Evolutionary conservation across 2,797 vertebrate species (phyloP), one percentile per base, ranked within the genome.

Genomic region (Salmo trutta): DNA sequence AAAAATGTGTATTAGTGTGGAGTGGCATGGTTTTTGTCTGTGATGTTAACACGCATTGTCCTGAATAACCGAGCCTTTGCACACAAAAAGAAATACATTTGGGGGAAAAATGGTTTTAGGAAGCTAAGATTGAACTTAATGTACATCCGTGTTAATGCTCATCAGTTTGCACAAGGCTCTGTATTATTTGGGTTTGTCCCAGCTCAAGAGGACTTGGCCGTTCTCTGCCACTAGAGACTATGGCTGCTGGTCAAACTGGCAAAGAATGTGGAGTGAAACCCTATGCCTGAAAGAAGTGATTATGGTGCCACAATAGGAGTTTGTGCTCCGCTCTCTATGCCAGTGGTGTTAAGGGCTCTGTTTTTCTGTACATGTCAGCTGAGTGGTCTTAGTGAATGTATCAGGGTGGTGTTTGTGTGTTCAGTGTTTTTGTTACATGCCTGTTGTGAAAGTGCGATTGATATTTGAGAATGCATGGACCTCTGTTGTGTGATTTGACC

Each of bases 271-370:
- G 78, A 73, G 64, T 75, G 83, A 89, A 86, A 83, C 71, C 47
- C 16, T 71, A 81, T 77, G 73, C 76, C 82, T 65, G 77, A 84
- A 86, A 82, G 81, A 56, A 68, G 82, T 76, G 77, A 83, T 85
- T 76, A 76, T 87, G 56, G 65, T 51, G 41, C 65, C 70, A 80
- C 82, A 88, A 90, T 84, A 87, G 89, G 79, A 72, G 53, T 84
- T 83, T 87, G 72, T 65, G 77, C 80, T 77, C 41, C 41, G 10
- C 41, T 47, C 41, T 47, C 31, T 71, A 56, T 83, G 53, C 65
- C 80, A 68, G 47, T 64, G 73, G 75, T 81, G 83, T 87, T 77
- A 81, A 85, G 87, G 87, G 79, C 73, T 89, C 88, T 90, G 90
- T 4, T 66, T 87, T 92, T 92, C 91, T 84, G 85, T 56, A 83